Evolutionary conservation across 2,888 invertebrate genomes (phyloP).

Genomic region (Apeira syringaria): DNA sequence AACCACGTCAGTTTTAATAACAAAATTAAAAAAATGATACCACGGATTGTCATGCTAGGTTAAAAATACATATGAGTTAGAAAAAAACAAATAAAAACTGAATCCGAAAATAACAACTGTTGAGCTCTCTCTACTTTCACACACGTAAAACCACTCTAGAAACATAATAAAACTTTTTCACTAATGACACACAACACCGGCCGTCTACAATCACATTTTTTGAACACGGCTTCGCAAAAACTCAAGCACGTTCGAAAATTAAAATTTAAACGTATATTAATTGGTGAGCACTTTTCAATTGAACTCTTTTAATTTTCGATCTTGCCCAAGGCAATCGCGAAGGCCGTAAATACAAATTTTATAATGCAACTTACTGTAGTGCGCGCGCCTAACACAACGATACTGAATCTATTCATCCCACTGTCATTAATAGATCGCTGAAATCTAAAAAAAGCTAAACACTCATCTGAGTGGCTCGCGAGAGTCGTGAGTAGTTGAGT

Average conservation of each 20-base stretch:
- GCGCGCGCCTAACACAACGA: conserved; percentile 73
- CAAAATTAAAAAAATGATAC: conserved; percentile 5
- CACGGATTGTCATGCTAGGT: conserved; percentile 9
- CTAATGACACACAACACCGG: conserved; percentile 16
- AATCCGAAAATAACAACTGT: conserved; percentile 42
- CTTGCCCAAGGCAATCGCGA: conserved; percentile 25
- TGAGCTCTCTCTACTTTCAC: conserved; percentile 48
- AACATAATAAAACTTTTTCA: conserved; percentile 10
- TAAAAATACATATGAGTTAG: conserved; percentile 18
- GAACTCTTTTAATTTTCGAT: conserved; percentile 3
- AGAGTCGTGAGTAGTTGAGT: conserved; percentile 41
- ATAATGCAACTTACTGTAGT: conserved; percentile 68
- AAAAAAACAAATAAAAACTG: conserved; percentile 22
- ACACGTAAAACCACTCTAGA: conserved; percentile 14
- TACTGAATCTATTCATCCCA: conserved; percentile 61
- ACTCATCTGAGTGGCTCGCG: conserved; percentile 57
- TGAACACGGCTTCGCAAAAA: conserved; percentile 16
- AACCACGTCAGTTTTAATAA: no score
- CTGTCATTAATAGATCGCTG: conserved; percentile 61
- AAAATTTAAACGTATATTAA: conserved; percentile 5
- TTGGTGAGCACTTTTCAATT: no score
- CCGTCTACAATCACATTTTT: conserved; percentile 6
- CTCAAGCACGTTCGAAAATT: conserved; percentile 13
- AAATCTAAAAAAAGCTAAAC: conserved; percentile 76
- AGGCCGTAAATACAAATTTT: conserved; percentile 38